Base-by-base conservation (phyloP, 2,888 invertebrate species). In the Erebia epiphron region DNA sequence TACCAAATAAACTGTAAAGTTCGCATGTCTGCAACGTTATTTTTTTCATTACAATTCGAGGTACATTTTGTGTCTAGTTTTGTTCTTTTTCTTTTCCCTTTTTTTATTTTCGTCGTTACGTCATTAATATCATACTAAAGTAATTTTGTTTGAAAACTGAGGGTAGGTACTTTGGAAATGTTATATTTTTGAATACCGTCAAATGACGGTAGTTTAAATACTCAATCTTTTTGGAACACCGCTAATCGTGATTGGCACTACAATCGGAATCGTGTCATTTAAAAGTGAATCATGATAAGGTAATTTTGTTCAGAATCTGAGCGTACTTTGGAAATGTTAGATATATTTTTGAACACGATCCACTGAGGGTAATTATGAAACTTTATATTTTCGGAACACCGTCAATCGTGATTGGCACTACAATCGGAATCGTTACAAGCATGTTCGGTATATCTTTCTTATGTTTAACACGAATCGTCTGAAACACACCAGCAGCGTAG, bases 211-310 rank as follows among this genome's bases (percentile, higher is more conserved):
- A 54, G 10, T 54, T 54, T 0, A 2, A 10, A 16, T 18, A 16
- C 3, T 18, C 10, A 16, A 10, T 16, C 7, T 11, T 46, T 46
- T 11, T 13, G 43, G 43, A 11, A 43, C 43, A 43, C 43, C 43
- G 9, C 18, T 16, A 43, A 43, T 16, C 41, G 16, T 16, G 16
- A 60, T 60, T 43, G 43, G 61, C 61, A 61, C 43, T 61, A 61
- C 43, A 46, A 61, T n/a, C n/a, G n/a, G n/a, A n/a, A n/a, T n/a
- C n/a, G 79, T 92, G 93, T 93, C 92, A 2, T 2, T 21, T 2
- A 21, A 2, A 21, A 21, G 21, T 21, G 21, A 21, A 2, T 21
- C 21, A 21, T 1, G 2, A 1, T 26, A 2, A 14, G 14, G 49
- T 49, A 49, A 13, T 13, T 13, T 14, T 14, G 14, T 49, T 50